Evolutionary conservation across 2,888 invertebrate genomes (phyloP), one percentile per base, ranked within the genome.

Genomic region (Temnothorax unifasciatus): DNA sequence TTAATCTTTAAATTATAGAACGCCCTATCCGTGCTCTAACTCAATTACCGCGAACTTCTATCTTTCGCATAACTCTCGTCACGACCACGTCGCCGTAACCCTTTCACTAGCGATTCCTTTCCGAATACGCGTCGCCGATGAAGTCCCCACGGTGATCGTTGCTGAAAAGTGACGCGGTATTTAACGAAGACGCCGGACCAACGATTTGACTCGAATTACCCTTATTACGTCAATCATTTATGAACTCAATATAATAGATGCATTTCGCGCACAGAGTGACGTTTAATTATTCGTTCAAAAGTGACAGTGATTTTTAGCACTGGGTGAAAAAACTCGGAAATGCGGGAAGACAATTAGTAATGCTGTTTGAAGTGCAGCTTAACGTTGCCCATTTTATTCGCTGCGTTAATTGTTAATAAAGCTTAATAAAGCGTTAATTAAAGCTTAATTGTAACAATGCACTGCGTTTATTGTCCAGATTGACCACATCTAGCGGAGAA

Each of bases 391-490:
- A 63, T 87, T 76, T 59, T 63, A 25, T 8, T 38, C 41, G 54
- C 47, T 21, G 18, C 29, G 29, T 25, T 66, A 29, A 29, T 29
- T 29, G 29, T 29, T 29, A 29, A 29, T 29, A 25, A 25, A 25
- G 25, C 25, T 25, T 25, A 25, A 25, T 25, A 29, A 29, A 29
- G 18, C 29, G 29, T 25, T 66, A 47, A 68, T 64, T 75, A 57
- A 38, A 54, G 11, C 74, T 76, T 85, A 85, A 89, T 85, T 87
- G 81, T 66, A n/a, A 13, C 34, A 6, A n/a, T 15, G 68, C 50
- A 34, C 74, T 68, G 57, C 73, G 75, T 83, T 89, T 76, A 87
- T 89, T 84, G 81, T 59, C 21, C 66, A 59, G 11, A 54, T 77
- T n/a, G 79, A n/a, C 38, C 47, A 71, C 81, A 87, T 83, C 47